Evolutionary conservation across 2,113 vertebrate genomes (phyloP), one percentile per base, ranked within the genome.

Genomic region (Phrynosoma platyrhinos): DNA sequence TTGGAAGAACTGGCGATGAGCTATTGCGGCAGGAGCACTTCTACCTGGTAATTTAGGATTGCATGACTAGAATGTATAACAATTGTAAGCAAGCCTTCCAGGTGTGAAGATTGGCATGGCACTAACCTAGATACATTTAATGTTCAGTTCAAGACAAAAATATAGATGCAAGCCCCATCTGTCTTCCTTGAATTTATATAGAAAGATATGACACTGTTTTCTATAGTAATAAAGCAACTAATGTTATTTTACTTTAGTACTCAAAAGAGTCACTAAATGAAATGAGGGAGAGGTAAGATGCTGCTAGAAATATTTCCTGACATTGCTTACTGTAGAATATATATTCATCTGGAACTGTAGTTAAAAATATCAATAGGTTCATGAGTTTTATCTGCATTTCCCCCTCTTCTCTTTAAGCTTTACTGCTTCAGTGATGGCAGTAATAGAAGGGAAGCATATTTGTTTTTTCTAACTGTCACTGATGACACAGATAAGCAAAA

Each of bases 401-500:
- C 52, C 30, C 76, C 10, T 76, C 52, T 92, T 92, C 92, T 88
- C 88, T 95, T 93, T 85, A 89, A 94, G 91, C 69, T 94, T 95
- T 89, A 87, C 92, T 87, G 80, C 87, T 91, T 94, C 90, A 95
- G 87, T 76, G 32, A 90, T 91, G 91, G 86, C 92, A 92, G 80
- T 93, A 95, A 95, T 84, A 89, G 90, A 95, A 62, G 14, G 81
- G 76, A 95, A 96, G 88, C 68, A 72, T 90, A 89, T 93, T 95
- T 95, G 88, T 94, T 93, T 95, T 84, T 92, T 78, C 9, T 88
- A 90, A 92, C 93, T 94, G 95, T 94, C 93, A 94, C 79, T 80
- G 89, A 94, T 92, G 95, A 95, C 88, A 93, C 25, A 89, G 82
- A 92, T 80, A 95, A 94, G 80, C 87, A 91, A 95, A 95, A 94